Evolutionary conservation across 2,888 invertebrate species (phyloP), one percentile per base, ranked within the genome.

Genomic region (Cheilosia urbana): DNA sequence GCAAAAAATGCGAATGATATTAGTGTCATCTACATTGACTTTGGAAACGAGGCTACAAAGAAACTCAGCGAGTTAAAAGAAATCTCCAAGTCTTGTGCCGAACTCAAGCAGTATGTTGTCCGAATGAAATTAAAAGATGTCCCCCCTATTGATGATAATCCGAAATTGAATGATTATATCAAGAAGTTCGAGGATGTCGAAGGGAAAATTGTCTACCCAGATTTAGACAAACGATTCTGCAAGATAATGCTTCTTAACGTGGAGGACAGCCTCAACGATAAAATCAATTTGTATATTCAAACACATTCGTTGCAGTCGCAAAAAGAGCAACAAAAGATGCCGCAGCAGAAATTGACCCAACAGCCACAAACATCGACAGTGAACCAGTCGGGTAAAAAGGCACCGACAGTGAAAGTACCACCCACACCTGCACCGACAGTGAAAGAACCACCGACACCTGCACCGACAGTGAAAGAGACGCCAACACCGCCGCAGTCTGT

Each of bases 181-280:
- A 65, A 85, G n/a, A 17, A 69, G 2, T 88, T 87, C 30, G 85
- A 88, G 24, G 87, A 88, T 9, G 27, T 42, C 0, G 84, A 88
- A 1, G 87, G 55, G 0, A 78, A 71, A 55, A 65, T 88, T 17
- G 21, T 66, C 1, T 75, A 83, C 27, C 34, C 37, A 1, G 77
- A 80, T 0, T 60, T 60, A 0, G 75, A 76, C 0, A 75, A 68
- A 13, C 53, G 47, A 13, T 13, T 24, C 1, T 73, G 82, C 9
- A 51, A 53, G 2, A 9, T 85, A 15, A 7, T 55, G 6, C 11
- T 77, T 0, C 11, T 17, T 11, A 66, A 34, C 5, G 60, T 17
- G 2, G 62, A 76, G 4, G 69, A 83, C 19, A 73, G 47, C 4
- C 42, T 85, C n/a, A 87, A 88, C 53, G 51, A 87, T 1, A 82